Percentiles rank a stretch among this genome's conserved stretches.
These are phyloP conservation scores for Calidris pygmaea DNA, from an alignment of 2,113 vertebrate species.

Conservation along the genomic window DNA sequence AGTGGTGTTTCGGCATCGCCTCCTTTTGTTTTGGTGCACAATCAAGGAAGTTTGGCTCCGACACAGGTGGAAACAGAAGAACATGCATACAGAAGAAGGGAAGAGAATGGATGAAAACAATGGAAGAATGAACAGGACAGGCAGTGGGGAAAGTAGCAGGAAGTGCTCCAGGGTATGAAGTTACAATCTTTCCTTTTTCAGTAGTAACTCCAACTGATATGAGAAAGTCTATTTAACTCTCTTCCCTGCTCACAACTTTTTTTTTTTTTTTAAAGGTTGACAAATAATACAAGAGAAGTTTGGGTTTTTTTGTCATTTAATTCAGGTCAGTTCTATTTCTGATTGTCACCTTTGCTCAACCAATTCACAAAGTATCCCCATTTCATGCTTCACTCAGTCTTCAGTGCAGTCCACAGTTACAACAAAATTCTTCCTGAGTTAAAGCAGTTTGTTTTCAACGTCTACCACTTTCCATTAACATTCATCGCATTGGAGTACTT, in stretches of 20 bases:
- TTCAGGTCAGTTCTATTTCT: neutral
- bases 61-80: neutral
- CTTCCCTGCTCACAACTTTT: neutral
- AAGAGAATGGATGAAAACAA: neutral
- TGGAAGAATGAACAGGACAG: neutral
- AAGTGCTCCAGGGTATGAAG: neutral
- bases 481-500: neutral
- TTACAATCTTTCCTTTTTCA: rapidly evolving
- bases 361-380: neutral
- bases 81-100: neutral
- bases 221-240: neutral
- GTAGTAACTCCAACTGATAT: neutral
- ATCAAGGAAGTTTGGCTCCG: neutral
- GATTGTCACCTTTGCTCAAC: neutral
- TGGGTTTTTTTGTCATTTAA: neutral
- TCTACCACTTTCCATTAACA: neutral
- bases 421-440: neutral
- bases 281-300: neutral
- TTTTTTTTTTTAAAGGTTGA: neutral
- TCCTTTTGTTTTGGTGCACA: neutral
- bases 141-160: neutral
- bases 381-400: neutral
- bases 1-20: neutral
- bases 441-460: neutral
- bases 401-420: neutral